A percentile compares a stretch with the other conserved stretches of the same genome.
phyloP scores from a whole-genome alignment of 2,888 invertebrate species.

The Parthenolecanium corni region DNA sequence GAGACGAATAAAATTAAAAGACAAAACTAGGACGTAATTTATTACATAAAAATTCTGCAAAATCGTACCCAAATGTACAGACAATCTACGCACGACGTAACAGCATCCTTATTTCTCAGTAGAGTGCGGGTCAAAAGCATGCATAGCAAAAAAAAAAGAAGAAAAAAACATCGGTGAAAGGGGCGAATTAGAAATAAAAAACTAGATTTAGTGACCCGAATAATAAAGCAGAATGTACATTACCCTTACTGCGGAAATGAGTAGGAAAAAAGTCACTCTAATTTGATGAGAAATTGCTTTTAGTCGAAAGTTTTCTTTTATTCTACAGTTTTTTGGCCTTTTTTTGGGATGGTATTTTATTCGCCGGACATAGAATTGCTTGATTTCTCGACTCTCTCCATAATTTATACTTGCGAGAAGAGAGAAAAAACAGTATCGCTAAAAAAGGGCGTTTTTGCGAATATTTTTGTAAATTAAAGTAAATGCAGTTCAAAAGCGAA shows the following conservation, averaged over 20 bases:
- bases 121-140: too few relatives aligned
- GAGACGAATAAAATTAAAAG: too few relatives aligned
- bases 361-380: constrained; percentile 21
- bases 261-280: constrained; percentile 29
- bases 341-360: constrained; percentile 8
- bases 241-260: constrained; percentile 26
- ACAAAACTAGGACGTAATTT: too few relatives aligned
- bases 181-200: constrained; percentile 25
- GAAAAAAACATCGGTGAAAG: constrained; percentile 1
- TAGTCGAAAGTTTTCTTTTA: constrained; percentile 27
- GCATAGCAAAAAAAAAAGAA: too few relatives aligned
- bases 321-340: constrained; percentile 5
- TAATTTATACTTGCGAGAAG: constrained; percentile 13
- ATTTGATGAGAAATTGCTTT: constrained; percentile 30
- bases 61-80: too few relatives aligned
- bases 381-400: constrained; percentile 14
- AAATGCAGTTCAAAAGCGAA: too few relatives aligned
- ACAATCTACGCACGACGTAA: too few relatives aligned
- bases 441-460: too few relatives aligned
- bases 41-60: too few relatives aligned
- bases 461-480: too few relatives aligned
- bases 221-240: constrained; percentile 25
- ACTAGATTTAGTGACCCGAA: constrained; percentile 28
- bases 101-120: too few relatives aligned
- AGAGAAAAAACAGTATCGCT: too few relatives aligned